A percentile compares a stretch with the other conserved stretches of the same genome.
phyloP scores from a whole-genome alignment of 2,888 invertebrate species.

The Crioceris asparagi region DNA sequence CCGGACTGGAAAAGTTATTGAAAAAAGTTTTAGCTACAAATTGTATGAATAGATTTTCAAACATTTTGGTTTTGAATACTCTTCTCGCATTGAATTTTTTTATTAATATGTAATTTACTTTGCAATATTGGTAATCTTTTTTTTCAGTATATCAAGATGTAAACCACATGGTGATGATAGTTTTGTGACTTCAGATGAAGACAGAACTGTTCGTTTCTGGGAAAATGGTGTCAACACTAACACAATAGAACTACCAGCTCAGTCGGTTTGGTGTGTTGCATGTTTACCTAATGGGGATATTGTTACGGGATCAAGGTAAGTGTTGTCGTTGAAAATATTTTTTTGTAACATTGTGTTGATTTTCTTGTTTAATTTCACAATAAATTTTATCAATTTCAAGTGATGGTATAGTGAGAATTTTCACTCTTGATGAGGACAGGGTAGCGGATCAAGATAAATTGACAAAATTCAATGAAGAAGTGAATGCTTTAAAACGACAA shows the following conservation, averaged over 20 bases:
- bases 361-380: not conserved
- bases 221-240: constrained; percentile 49
- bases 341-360: not conserved
- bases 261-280: constrained; percentile 82
- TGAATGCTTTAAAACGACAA: constrained; percentile 51
- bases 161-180: constrained; percentile 44
- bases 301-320: constrained; percentile 57
- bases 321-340: not conserved
- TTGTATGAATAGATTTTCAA: no score
- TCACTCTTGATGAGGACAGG: constrained; percentile 61
- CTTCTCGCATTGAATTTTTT: no score
- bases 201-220: constrained; percentile 78
- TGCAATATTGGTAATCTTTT: no score
- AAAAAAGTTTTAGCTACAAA: no score
- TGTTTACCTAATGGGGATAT: constrained; percentile 80
- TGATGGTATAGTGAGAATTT: constrained; percentile 81
- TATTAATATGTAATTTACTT: no score
- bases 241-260: constrained; percentile 66
- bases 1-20: no score
- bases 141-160: constrained; percentile 46
- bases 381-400: constrained; percentile 42
- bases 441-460: constrained; percentile 53
- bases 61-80: no score
- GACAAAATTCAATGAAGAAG: constrained; percentile 61
- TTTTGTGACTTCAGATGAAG: constrained; percentile 82